Evolutionary conservation across 2,888 invertebrate genomes (phyloP), one percentile per base, ranked within the genome.

Genomic region (Geophilus truncorum): DNA sequence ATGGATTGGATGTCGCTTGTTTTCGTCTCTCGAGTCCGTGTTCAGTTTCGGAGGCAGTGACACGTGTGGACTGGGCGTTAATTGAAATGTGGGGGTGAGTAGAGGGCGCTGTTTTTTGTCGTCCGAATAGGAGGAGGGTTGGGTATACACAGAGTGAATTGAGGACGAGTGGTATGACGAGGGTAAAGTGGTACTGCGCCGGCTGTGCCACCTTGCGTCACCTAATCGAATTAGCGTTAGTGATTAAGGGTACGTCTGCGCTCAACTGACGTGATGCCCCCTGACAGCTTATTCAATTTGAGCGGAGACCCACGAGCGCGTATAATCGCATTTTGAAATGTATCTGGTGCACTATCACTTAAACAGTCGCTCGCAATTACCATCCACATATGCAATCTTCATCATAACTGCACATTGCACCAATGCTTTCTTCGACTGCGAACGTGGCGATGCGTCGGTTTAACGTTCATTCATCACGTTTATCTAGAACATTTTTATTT

Each of bases 281-380:
- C 70, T 80, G 80, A 70, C 80, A 80, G 80, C 70, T 80, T 80
- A 80, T 80, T 80, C 80, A 80, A 80, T 80, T 80, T 62, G 80
- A 80, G 32, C 40, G 70, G 30, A 70, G 70, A 51, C 51, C 80
- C 70, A 70, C 70, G 80, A 32, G 80, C 80, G 34, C 70, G 70
- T 70, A 32, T 80, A 80, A 80, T 80, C 80, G 70, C 80, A 80
- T 80, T 80, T 70, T 62, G 80, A 80, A 70, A 80, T 80, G 80
- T 80, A 80, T 80, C 80, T 80, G 80, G 30, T 70, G 80, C 80
- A 36, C 80, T 80, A 80, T 80, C 80, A 80, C 80, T 80, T 80
- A 80, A 80, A 70, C 80, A 80, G 80, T 80, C 80, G 70, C 80
- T 62, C 30, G 40, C 70, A 80, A 80, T 80, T 80, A 80, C 80